Conservation (phyloP, 2,797 vertebrate genomes). For the Poeciliopsis presidionis region DNA sequence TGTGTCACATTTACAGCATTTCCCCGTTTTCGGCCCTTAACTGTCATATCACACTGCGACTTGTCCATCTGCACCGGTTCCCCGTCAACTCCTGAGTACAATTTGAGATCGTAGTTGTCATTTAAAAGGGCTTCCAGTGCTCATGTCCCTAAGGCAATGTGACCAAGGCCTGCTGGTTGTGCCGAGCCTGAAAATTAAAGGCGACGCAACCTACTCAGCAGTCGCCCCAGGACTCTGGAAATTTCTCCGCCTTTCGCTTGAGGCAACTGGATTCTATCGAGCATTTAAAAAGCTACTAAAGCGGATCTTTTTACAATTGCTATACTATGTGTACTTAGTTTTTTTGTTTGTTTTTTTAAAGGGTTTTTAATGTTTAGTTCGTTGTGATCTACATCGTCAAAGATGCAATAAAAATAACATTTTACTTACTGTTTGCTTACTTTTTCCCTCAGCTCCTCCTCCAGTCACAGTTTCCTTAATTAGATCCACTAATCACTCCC, state of each 20-base stretch:
- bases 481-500: neutral
- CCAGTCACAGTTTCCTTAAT: neutral
- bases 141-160: neutral
- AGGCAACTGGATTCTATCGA: neutral
- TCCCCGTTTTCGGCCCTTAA: neutral
- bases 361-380: neutral
- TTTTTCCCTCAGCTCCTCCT: neutral
- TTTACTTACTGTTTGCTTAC: neutral
- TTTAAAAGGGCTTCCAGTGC: neutral
- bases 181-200: neutral
- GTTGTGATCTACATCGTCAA: neutral
- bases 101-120: neutral
- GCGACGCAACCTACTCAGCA: neutral
- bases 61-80: neutral
- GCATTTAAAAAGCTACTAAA: neutral
- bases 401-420: neutral
- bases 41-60: neutral
- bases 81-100: neutral
- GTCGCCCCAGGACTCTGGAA: neutral
- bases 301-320: neutral
- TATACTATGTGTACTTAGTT: neutral
- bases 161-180: neutral
- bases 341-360: neutral
- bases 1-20: neutral
- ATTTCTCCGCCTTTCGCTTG: neutral